Percentiles rank a stretch among this genome's conserved stretches.
phyloP scores from a whole-genome alignment of 2,797 vertebrate species.

The Diplodus sargus region DNA sequence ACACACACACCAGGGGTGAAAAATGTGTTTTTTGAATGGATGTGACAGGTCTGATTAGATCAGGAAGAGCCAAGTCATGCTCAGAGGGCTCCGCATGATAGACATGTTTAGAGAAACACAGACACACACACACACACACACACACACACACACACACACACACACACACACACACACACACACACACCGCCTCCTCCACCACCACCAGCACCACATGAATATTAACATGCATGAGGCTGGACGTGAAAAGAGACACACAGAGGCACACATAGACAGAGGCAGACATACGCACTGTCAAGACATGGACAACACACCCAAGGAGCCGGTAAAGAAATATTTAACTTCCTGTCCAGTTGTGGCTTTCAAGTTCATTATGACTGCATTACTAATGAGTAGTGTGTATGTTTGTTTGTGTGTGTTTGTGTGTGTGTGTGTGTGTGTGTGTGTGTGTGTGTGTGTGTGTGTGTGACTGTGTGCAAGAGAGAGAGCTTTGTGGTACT shows the following conservation, averaged over 20 bases:
- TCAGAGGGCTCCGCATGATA: slow-evolving; percentile 73
- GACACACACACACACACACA: slow-evolving; percentile 39
- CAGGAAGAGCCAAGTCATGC: slow-evolving; percentile 87
- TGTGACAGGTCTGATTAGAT: slow-evolving; percentile 83
- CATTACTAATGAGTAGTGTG: slow-evolving; percentile 16
- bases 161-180: slow-evolving; percentile 38
- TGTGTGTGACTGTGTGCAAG: no score
- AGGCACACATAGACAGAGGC: slow-evolving; percentile 20
- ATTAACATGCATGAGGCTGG: slow-evolving; percentile 82
- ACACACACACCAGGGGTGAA: slow-evolving; percentile 69
- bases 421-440: not conserved
- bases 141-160: slow-evolving; percentile 28
- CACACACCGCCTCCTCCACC: not conserved
- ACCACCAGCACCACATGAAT: slow-evolving; percentile 72
- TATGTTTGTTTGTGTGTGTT: not conserved
- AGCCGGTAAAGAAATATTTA: slow-evolving; percentile 61
- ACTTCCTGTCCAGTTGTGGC: slow-evolving; percentile 63
- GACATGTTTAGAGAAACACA: slow-evolving; percentile 80
- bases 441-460: not conserved
- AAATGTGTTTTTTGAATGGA: slow-evolving; percentile 83
- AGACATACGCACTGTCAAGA: slow-evolving; percentile 30
- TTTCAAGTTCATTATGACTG: slow-evolving; percentile 54
- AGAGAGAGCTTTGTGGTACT: not conserved
- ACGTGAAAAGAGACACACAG: slow-evolving; percentile 66
- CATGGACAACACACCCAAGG: slow-evolving; percentile 40